Percentiles rank a stretch among this genome's conserved stretches.
These are phyloP conservation scores for Cryptocephalus moraei DNA, from an alignment of 2,888 invertebrate species.

Conservation along the genomic window DNA sequence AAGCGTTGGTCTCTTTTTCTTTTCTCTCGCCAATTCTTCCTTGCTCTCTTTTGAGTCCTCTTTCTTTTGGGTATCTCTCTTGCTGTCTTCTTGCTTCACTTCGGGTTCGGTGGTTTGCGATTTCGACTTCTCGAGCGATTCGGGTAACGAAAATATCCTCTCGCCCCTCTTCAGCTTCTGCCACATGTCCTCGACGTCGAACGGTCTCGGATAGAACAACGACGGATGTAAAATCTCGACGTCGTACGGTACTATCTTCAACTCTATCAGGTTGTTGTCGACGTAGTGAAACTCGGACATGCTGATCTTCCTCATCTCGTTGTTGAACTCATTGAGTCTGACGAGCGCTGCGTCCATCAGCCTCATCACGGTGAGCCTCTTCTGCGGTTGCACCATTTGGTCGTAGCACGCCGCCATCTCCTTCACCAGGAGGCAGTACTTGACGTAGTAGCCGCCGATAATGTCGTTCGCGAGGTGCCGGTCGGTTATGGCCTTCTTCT, in stretches of 20 bases:
- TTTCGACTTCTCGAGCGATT: slow-evolving; percentile 29
- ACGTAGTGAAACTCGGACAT: slow-evolving; percentile 58
- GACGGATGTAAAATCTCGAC: slow-evolving; percentile 53
- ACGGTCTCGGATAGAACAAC: slow-evolving; percentile 50
- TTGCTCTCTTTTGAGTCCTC: slow-evolving; percentile 7
- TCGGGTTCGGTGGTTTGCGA: neutral
- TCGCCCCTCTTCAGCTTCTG: slow-evolving; percentile 26
- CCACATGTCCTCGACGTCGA: slow-evolving; percentile 30
- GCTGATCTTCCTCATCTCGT: slow-evolving; percentile 46
- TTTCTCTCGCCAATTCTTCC: slow-evolving; percentile 1
- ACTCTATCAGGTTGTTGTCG: slow-evolving; percentile 58
- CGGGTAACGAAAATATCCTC: slow-evolving; percentile 24
- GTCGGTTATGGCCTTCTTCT: slow-evolving; percentile 31
- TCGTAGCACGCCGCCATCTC: slow-evolving; percentile 50
- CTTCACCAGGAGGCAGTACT: slow-evolving; percentile 46
- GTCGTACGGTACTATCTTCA: slow-evolving; percentile 58
- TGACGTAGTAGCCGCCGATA: slow-evolving; percentile 42
- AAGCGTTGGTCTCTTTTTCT: slow-evolving; percentile 3
- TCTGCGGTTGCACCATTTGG: slow-evolving; percentile 52
- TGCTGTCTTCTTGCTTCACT: slow-evolving; percentile 20
- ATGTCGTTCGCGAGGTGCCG: slow-evolving; percentile 42
- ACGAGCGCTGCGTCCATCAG: slow-evolving; percentile 47
- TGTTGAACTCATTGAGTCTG: slow-evolving; percentile 46
- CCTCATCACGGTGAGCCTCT: slow-evolving; percentile 44
- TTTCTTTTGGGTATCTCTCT: slow-evolving; percentile 28